Percentiles rank a stretch among this genome's conserved stretches.
Conservation (phyloP, 2,113 vertebrate species). For the Eulemur macaco region DNA sequence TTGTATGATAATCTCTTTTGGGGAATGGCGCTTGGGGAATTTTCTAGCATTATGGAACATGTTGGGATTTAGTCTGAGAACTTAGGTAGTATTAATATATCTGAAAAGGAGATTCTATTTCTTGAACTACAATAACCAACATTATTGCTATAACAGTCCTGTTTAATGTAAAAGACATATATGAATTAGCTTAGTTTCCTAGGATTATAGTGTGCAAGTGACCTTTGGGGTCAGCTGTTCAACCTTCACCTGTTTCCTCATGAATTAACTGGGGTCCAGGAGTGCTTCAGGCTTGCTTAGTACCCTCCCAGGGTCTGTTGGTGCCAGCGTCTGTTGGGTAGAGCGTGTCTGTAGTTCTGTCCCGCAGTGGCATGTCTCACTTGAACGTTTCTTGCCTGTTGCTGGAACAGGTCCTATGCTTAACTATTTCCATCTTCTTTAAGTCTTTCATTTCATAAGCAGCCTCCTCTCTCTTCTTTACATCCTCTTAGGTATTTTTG, state of each 20-base stretch:
- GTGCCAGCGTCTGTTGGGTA: not conserved
- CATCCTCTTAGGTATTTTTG: not conserved
- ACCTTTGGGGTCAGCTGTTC: not conserved
- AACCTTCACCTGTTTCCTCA: fast-evolving
- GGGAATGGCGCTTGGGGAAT: no score
- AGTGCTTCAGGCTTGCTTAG: fast-evolving
- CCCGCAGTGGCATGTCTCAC: not conserved
- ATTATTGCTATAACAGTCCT: not conserved
- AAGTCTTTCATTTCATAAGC: no score
- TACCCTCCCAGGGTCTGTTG: fast-evolving
- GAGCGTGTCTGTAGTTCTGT: not conserved
- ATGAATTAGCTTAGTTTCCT: not conserved
- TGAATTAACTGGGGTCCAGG: not conserved
- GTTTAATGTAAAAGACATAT: not conserved
- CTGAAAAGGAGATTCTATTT: not conserved
- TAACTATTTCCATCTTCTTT: no score
- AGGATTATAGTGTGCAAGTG: not conserved
- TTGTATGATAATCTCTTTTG: not conserved
- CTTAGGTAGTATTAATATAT: not conserved
- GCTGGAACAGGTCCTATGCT: not conserved
- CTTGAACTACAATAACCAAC: not conserved
- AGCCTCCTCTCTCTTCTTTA: no score
- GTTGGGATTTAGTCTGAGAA: not conserved
- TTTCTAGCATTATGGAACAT: not conserved
- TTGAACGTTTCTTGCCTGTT: not conserved